Conservation (phyloP, 2,888 invertebrate genomes). For the Phalera bucephala region DNA sequence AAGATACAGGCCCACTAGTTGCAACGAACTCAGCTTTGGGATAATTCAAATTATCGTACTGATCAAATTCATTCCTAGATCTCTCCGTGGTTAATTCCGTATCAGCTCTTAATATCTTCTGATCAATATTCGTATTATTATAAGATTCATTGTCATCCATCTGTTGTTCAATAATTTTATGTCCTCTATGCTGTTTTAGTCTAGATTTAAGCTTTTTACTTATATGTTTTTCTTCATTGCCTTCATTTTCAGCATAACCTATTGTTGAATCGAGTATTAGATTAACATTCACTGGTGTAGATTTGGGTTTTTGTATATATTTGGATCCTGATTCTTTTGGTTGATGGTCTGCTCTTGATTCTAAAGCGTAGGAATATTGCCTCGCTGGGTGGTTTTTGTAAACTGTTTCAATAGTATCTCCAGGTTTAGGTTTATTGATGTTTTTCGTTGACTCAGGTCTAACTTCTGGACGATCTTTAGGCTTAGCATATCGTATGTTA, state of each 20-base stretch:
- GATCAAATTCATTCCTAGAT: slow-evolving; percentile 34
- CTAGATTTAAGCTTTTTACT: background rate
- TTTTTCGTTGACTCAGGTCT: too few species aligned
- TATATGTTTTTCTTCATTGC: background rate
- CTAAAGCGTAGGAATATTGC: background rate
- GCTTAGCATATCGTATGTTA: background rate
- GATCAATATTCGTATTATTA: background rate
- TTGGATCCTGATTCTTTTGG: background rate
- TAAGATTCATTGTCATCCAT: background rate
- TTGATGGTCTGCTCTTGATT: background rate
- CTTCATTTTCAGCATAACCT: slow-evolving; percentile 2
- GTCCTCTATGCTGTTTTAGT: background rate
- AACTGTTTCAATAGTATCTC: background rate
- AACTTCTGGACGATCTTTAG: background rate
- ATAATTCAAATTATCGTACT: slow-evolving; percentile 33
- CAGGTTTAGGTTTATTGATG: background rate
- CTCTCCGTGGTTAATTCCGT: slow-evolving; percentile 22
- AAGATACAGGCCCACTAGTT: slow-evolving; percentile 28
- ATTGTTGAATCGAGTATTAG: background rate
- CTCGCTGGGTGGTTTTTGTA: background rate
- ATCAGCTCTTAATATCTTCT: background rate
- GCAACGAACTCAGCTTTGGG: slow-evolving; percentile 26
- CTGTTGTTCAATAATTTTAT: background rate
- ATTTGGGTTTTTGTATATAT: background rate
- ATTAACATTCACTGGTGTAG: background rate